Conservation (phyloP, 2,797 vertebrate species). For the Sternarchorhynchus goeldii region DNA sequence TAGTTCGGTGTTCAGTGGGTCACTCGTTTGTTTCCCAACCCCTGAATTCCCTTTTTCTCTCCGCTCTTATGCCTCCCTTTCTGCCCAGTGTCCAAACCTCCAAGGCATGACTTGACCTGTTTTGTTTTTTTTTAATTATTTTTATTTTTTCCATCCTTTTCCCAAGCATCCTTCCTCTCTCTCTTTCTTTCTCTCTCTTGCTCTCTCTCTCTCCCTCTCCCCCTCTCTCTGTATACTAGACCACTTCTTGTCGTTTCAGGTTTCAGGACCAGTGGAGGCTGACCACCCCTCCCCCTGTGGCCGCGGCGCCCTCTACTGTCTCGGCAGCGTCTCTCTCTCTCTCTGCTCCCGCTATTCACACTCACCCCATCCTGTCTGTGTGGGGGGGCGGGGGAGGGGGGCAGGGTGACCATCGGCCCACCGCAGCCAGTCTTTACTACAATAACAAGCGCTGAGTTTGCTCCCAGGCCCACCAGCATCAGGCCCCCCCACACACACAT, state of each 20-base stretch:
- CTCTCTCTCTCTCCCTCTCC: conserved; percentile 41
- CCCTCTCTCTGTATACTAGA: conserved; percentile 82
- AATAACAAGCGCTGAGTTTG: conserved; percentile 81
- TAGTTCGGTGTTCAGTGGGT: conserved; percentile 22
- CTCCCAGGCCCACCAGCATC: conserved; percentile 49
- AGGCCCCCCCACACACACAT: conserved; percentile 51
- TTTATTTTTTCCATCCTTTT: conserved; percentile 64
- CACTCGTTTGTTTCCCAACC: conserved; percentile 41
- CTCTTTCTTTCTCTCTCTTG: neutral
- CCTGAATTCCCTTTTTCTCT: conserved; percentile 49
- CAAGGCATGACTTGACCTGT: conserved; percentile 16
- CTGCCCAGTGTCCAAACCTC: neutral
- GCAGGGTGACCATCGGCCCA: conserved; percentile 79
- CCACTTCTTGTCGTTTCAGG: conserved; percentile 89
- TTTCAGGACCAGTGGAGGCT: conserved; percentile 88
- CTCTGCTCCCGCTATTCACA: conserved; percentile 83
- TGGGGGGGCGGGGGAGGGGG: conserved; percentile 75
- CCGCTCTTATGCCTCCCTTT: neutral
- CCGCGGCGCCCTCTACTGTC: conserved; percentile 80
- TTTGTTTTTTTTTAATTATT: conserved; percentile 61
- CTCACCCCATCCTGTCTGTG: conserved; percentile 84
- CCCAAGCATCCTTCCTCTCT: conserved; percentile 13
- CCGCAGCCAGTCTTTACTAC: conserved; percentile 81
- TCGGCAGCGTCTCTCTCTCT: conserved; percentile 83
- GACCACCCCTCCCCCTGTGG: conserved; percentile 83